Percentiles rank a stretch among this genome's conserved stretches.
Conservation (phyloP, 2,888 invertebrate genomes). For the Nomada fucata region DNA sequence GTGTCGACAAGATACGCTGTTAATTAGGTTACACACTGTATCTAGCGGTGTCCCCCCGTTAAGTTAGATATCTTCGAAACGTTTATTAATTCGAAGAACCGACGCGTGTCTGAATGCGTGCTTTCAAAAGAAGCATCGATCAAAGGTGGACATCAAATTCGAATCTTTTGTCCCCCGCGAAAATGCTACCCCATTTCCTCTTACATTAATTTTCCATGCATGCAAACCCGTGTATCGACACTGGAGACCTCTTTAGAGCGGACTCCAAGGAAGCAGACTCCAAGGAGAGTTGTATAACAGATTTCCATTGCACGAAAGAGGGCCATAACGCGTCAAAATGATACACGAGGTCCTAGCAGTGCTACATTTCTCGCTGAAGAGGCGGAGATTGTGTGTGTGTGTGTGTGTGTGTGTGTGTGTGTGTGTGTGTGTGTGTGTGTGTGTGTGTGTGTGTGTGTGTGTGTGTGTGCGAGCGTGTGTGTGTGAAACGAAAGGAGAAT, state of each 20-base stretch:
- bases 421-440: neutral
- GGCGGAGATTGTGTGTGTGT: neutral
- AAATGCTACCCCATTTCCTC: too few species aligned
- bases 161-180: too few species aligned
- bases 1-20: neutral
- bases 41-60: neutral
- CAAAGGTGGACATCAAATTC: too few species aligned
- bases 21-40: neutral
- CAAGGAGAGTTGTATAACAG: conserved; percentile 48
- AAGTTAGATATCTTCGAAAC: too few species aligned
- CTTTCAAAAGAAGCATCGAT: too few species aligned
- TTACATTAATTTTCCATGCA: too few species aligned
- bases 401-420: too few species aligned
- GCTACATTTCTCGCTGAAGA: conserved; percentile 18
- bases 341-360: conserved; percentile 48
- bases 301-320: conserved; percentile 50
- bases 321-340: conserved; percentile 58
- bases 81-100: too few species aligned
- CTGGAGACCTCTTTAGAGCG: conserved; percentile 22
- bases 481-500: conserved; percentile 5
- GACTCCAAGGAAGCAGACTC: conserved; percentile 27
- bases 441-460: neutral
- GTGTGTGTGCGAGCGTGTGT: neutral
- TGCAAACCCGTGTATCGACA: neutral
- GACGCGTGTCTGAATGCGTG: too few species aligned